Evolutionary conservation across 2,113 vertebrate species (phyloP).

Genomic region (Xenopus laevis): DNA sequence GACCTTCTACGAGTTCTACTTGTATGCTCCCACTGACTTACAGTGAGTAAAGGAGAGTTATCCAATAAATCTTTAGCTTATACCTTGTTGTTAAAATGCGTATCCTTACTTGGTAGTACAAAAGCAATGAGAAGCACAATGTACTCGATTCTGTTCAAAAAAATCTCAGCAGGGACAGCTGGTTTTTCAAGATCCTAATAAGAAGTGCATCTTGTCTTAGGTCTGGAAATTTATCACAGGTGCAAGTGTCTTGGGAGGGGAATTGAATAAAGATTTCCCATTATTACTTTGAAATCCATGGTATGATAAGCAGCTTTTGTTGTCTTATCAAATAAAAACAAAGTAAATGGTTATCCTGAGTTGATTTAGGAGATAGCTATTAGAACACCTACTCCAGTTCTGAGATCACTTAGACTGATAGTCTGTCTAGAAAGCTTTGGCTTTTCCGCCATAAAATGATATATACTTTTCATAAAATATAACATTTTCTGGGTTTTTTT

Average conservation of each 20-base stretch:
- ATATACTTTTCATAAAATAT: too few relatives aligned
- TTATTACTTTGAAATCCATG: not conserved
- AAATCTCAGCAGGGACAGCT: conserved; percentile 24
- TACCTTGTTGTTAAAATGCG: conserved; percentile 46
- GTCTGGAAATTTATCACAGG: conserved; percentile 44
- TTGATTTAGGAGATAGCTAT: not conserved
- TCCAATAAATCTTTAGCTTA: conserved; percentile 29
- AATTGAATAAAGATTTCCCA: conserved; percentile 24
- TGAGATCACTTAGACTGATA: not conserved
- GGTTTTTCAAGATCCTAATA: conserved; percentile 18
- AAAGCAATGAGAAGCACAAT: conserved; percentile 34
- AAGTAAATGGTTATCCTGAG: not conserved
- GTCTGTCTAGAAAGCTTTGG: too few relatives aligned
- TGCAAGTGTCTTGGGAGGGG: conserved; percentile 28
- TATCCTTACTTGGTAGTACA: conserved; percentile 36
- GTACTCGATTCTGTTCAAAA: conserved; percentile 5
- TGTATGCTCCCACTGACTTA: conserved; percentile 17
- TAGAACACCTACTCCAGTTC: not conserved
- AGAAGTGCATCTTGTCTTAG: conserved; percentile 40
- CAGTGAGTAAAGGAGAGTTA: conserved; percentile 37
- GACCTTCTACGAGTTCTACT: too few relatives aligned
- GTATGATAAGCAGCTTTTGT: not conserved
- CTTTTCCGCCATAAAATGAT: too few relatives aligned
- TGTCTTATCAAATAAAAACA: not conserved
- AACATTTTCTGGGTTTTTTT: not conserved